Conservation (phyloP, 2,113 vertebrate species). For the Trochalopteron elliotii region DNA sequence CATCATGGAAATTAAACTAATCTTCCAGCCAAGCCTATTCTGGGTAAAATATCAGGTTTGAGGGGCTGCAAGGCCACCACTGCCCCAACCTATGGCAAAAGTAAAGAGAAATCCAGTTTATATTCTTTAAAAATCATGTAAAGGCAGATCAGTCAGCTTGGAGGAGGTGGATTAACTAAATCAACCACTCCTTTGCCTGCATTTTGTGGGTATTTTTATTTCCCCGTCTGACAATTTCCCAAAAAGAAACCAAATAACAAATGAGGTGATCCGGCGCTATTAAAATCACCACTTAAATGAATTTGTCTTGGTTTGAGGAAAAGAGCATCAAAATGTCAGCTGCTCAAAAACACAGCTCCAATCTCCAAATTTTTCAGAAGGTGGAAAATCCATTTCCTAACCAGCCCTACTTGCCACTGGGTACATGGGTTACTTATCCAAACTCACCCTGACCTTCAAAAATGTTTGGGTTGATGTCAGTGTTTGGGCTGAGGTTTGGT, state of each 20-base stretch:
- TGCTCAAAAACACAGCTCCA: neutral
- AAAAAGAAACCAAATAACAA: neutral
- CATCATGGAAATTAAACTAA: neutral
- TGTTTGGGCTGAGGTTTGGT: constrained; percentile 68
- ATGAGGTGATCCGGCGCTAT: neutral
- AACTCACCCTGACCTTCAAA: constrained; percentile 63
- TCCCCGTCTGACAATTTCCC: neutral
- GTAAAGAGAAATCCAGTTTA: neutral
- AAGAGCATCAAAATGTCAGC: neutral
- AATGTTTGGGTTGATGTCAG: constrained; percentile 67
- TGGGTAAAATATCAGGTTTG: neutral
- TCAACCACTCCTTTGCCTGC: neutral
- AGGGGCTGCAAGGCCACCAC: neutral
- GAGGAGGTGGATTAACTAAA: neutral
- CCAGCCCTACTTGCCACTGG: constrained; percentile 57
- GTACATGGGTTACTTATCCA: constrained; percentile 61
- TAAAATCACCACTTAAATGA: neutral
- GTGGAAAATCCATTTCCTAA: constrained; percentile 68
- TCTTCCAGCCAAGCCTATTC: neutral
- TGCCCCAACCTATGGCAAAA: neutral
- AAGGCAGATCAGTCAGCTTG: neutral
- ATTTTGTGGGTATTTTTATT: neutral
- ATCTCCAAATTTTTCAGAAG: constrained; percentile 9
- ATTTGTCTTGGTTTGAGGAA: neutral
- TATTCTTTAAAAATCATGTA: no score